Evolutionary conservation across 2,888 invertebrate species (phyloP).

Genomic region (Aleiodes leptofemur): DNA sequence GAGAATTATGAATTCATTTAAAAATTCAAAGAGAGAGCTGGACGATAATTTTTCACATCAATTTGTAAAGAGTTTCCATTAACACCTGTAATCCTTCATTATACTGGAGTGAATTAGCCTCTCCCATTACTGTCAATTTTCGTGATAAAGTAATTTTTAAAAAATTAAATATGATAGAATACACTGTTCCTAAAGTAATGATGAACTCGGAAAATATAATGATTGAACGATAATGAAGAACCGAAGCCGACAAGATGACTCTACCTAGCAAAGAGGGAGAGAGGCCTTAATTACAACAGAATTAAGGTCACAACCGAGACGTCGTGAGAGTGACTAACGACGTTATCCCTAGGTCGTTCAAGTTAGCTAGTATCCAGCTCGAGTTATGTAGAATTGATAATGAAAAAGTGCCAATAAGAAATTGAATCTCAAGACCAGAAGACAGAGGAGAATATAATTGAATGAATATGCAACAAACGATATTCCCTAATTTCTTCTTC

Average conservation of each 20-base stretch:
- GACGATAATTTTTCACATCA: no score
- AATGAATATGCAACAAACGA: no score
- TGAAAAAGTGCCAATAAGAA: no score
- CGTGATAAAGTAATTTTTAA: not conserved
- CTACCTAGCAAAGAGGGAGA: not conserved
- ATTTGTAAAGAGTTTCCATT: no score
- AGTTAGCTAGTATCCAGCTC: not conserved
- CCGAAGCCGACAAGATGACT: slow-evolving; percentile 19
- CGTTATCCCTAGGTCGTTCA: not conserved
- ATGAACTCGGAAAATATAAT: slow-evolving; percentile 2
- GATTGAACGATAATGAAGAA: slow-evolving; percentile 1
- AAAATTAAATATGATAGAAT: not conserved
- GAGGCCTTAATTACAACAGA: slow-evolving; percentile 1
- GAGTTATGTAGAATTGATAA: no score
- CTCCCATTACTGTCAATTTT: not conserved
- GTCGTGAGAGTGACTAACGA: slow-evolving; percentile 10
- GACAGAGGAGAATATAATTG: no score
- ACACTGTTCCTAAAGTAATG: not conserved
- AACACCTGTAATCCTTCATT: no score
- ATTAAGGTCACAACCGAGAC: slow-evolving; percentile 10
- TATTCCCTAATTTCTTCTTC: no score
- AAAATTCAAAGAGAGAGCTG: no score
- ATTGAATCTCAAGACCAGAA: no score
- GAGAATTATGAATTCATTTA: no score
- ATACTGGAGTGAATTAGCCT: no score